Percentiles rank a stretch among this genome's conserved stretches.
Evolutionary conservation across 1,140 invertebrate genomes (phyloP).

Genomic region (Apolygus lucorum): DNA sequence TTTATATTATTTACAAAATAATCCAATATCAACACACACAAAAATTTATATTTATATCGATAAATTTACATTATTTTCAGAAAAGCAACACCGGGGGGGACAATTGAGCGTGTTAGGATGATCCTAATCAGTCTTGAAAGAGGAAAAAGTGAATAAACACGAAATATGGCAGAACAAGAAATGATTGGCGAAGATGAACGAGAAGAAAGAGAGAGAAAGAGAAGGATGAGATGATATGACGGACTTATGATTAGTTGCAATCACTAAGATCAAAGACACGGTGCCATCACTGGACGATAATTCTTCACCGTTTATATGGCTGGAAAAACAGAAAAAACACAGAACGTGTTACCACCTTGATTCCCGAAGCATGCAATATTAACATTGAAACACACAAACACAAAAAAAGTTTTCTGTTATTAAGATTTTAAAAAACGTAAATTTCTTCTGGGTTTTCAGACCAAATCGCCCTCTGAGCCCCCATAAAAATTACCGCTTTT

Average conservation of each 20-base stretch:
- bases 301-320: constrained; percentile 15
- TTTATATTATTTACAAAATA: neutral
- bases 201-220: neutral
- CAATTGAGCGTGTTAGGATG: neutral
- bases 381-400: too few relatives aligned
- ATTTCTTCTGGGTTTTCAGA: too few relatives aligned
- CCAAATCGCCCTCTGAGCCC: too few relatives aligned
- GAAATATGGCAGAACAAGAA: neutral
- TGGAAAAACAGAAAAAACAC: neutral
- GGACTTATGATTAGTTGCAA: neutral
- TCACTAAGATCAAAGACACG: too few relatives aligned
- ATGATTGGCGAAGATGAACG: neutral
- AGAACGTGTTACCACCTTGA: neutral
- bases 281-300: too few relatives aligned
- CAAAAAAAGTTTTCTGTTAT: too few relatives aligned
- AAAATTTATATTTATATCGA: too few relatives aligned
- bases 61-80: neutral
- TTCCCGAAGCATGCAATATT: constrained; percentile 1
- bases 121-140: neutral
- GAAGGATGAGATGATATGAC: neutral
- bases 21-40: too few relatives aligned
- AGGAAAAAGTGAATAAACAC: neutral
- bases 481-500: too few relatives aligned
- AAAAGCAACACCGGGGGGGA: neutral
- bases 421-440: too few relatives aligned